phyloP scores from a whole-genome alignment of 1,140 invertebrate genomes.

The Stegodyphus mimosarum region DNA sequence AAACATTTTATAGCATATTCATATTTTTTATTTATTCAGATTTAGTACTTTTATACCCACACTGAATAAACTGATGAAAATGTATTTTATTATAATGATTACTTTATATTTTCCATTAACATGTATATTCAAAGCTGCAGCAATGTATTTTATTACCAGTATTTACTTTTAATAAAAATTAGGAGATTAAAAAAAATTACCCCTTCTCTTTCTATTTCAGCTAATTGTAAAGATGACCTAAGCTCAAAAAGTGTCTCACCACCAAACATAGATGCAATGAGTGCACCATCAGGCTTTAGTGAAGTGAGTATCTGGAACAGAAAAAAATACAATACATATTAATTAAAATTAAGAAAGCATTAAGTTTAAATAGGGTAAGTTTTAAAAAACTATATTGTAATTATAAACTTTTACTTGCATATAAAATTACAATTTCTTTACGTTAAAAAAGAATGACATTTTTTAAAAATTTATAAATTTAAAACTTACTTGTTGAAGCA shows the following conservation, averaged over 20 bases:
- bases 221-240: slow-evolving; percentile 89
- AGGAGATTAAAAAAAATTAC: slow-evolving; percentile 64
- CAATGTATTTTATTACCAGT: background rate
- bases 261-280: slow-evolving; percentile 95
- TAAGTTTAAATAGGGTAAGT: too few species aligned
- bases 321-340: too few species aligned
- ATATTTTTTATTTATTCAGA: background rate
- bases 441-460: too few species aligned
- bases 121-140: background rate
- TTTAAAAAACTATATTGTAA: too few species aligned
- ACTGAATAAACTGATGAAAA: background rate
- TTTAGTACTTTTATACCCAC: background rate
- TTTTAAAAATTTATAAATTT: background rate
- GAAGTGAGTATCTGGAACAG: too few species aligned
- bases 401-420: too few species aligned
- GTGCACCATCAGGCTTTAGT: slow-evolving; percentile 91
- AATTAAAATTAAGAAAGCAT: too few species aligned
- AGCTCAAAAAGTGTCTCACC: slow-evolving; percentile 95
- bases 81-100: background rate
- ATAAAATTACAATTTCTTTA: too few species aligned
- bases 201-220: slow-evolving; percentile 91
- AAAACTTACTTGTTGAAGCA: slow-evolving; percentile 74
- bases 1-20: too few species aligned
- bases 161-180: slow-evolving; percentile 11
- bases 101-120: background rate